Evolutionary conservation across 2,113 vertebrate species (phyloP).

Genomic region (Lynx canadensis): DNA sequence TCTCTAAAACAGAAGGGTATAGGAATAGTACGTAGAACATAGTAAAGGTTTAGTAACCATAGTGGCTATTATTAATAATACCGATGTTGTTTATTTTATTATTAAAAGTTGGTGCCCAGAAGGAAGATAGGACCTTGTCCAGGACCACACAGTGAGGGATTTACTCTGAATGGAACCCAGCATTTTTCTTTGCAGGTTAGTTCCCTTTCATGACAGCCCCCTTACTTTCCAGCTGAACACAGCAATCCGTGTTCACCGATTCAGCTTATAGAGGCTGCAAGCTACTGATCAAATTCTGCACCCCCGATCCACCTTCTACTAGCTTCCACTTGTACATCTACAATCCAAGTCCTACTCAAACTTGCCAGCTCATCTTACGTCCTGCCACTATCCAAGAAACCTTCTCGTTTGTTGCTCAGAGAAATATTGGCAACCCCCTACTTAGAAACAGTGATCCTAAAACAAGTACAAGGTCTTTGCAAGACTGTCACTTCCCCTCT

Average conservation of each 20-base stretch:
- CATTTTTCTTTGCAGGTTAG: neutral
- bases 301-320: neutral
- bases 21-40: neutral
- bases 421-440: neutral
- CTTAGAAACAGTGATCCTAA: constrained; percentile 1
- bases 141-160: neutral
- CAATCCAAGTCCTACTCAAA: neutral
- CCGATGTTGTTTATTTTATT: neutral
- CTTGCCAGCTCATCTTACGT: neutral
- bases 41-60: neutral
- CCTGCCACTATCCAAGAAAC: neutral
- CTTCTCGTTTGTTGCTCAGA: neutral
- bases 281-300: neutral
- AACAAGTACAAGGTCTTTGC: neutral
- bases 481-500: neutral
- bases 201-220: neutral
- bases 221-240: neutral
- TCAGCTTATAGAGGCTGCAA: neutral
- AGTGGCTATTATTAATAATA: neutral
- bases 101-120: neutral
- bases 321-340: neutral
- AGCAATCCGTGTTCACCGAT: neutral
- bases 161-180: neutral
- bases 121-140: neutral
- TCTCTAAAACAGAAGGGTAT: neutral